These are phyloP conservation scores for Agrotis clavis DNA, from an alignment of 2,888 invertebrate genomes.

Conservation along the genomic window DNA sequence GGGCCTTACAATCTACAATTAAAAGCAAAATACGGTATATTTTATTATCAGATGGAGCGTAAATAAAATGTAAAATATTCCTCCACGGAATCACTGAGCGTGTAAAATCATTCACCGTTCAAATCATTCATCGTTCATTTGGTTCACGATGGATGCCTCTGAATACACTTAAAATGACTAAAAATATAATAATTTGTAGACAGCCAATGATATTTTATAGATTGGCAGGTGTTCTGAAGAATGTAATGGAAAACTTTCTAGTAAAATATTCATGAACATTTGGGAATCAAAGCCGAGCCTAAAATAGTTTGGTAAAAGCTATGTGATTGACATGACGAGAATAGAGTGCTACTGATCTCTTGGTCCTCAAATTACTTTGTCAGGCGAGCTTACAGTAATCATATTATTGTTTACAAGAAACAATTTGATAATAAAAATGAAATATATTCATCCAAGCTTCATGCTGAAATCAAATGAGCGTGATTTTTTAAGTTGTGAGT, in stretches of 20 bases:
- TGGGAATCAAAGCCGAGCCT: not conserved
- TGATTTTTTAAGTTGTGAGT: no score
- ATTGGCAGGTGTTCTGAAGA: not conserved
- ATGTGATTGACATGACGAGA: no score
- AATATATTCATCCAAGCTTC: no score
- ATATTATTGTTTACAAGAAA: no score
- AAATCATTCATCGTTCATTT: constrained; percentile 61
- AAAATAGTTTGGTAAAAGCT: constrained; percentile 1
- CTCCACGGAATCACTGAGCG: constrained; percentile 36
- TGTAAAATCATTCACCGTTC: constrained; percentile 58
- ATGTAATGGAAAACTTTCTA: not conserved
- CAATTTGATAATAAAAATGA: no score
- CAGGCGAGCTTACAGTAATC: no score
- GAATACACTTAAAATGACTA: constrained; percentile 38
- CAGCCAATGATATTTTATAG: constrained; percentile 32
- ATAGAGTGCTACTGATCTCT: no score
- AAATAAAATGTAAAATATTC: constrained; percentile 44
- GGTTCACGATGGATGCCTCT: constrained; percentile 49
- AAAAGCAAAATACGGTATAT: not conserved
- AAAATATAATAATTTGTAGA: constrained; percentile 51
- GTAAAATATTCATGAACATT: not conserved
- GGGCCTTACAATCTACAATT: not conserved
- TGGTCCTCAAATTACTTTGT: no score
- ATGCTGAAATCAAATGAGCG: no score
- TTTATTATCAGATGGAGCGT: constrained; percentile 2